A percentile compares a stretch with the other conserved stretches of the same genome.
Evolutionary conservation across 2,888 invertebrate genomes (phyloP).

Genomic region (Abrostola tripartita): DNA sequence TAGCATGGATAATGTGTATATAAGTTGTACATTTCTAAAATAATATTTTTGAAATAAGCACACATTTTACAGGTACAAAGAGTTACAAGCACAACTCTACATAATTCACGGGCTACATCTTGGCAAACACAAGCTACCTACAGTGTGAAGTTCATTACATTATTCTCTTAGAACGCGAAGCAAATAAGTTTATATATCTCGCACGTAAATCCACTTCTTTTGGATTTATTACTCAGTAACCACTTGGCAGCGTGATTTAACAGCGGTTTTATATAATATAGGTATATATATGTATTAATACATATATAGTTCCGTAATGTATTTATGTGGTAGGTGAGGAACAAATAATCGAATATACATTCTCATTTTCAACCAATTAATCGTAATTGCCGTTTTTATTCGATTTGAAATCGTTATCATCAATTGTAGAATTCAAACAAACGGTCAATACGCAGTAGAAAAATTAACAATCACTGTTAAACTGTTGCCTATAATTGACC

Average conservation of each 20-base stretch:
- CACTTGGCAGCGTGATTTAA: conserved; percentile 37
- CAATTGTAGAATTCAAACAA: no score
- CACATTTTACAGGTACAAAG: no score
- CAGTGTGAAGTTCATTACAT: conserved; percentile 33
- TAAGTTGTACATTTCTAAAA: no score
- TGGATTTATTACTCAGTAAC: conserved; percentile 35
- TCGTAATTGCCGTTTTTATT: no score
- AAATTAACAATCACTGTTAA: no score
- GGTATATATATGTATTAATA: no score
- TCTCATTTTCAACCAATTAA: neutral
- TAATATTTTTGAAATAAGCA: no score
- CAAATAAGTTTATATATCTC: conserved; percentile 26
- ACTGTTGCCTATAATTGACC: no score
- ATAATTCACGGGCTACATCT: neutral
- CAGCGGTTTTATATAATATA: conserved; percentile 8
- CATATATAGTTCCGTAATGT: neutral
- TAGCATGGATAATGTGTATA: no score
- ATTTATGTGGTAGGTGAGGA: neutral
- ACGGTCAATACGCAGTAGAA: no score
- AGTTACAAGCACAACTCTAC: neutral
- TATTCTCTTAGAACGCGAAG: conserved; percentile 26
- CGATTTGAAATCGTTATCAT: no score
- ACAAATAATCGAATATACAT: neutral
- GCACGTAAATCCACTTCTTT: conserved; percentile 34
- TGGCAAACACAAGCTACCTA: conserved; percentile 25